A percentile compares a stretch with the other conserved stretches of the same genome.
These are phyloP conservation scores for Drosophila acutilabella DNA, from an alignment of 2,888 invertebrate species.

Conservation along the genomic window DNA sequence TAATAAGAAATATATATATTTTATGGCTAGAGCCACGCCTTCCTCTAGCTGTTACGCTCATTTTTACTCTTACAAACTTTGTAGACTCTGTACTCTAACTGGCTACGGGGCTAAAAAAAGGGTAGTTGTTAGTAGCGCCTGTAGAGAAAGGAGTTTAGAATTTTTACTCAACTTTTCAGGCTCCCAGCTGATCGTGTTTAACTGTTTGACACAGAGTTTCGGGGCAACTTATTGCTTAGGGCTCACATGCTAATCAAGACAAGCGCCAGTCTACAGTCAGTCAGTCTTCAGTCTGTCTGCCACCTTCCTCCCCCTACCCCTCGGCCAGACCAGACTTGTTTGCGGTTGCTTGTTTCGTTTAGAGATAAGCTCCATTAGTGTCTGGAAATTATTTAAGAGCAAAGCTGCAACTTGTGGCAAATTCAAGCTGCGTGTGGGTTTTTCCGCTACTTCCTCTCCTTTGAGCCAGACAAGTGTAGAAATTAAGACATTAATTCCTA, in stretches of 20 bases:
- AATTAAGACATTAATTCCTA: constrained; percentile 74
- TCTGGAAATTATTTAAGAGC: constrained; percentile 84
- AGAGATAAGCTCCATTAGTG: constrained; percentile 85
- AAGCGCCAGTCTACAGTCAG: constrained; percentile 64
- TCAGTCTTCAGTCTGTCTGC: constrained; percentile 16
- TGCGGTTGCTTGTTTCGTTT: constrained; percentile 83
- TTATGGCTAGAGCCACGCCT: too few relatives aligned
- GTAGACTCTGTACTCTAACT: too few relatives aligned
- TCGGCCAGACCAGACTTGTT: constrained; percentile 61
- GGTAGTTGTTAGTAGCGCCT: background rate
- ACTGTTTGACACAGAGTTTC: constrained; percentile 64
- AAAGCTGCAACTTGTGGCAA: constrained; percentile 44
- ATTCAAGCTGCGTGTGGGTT: constrained; percentile 42
- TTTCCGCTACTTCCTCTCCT: background rate
- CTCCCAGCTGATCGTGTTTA: constrained; percentile 39
- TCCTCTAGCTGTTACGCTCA: too few relatives aligned
- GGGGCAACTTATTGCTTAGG: constrained; percentile 55
- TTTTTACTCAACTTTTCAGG: background rate
- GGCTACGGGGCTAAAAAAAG: too few relatives aligned
- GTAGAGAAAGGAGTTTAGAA: background rate
- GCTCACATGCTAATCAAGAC: constrained; percentile 71
- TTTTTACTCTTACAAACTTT: too few relatives aligned
- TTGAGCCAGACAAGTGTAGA: constrained; percentile 44
- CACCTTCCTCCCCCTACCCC: background rate
- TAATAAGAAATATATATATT: too few relatives aligned